Base-by-base conservation (phyloP, 2,797 vertebrate genomes). In the Phoebastria nigripes region DNA sequence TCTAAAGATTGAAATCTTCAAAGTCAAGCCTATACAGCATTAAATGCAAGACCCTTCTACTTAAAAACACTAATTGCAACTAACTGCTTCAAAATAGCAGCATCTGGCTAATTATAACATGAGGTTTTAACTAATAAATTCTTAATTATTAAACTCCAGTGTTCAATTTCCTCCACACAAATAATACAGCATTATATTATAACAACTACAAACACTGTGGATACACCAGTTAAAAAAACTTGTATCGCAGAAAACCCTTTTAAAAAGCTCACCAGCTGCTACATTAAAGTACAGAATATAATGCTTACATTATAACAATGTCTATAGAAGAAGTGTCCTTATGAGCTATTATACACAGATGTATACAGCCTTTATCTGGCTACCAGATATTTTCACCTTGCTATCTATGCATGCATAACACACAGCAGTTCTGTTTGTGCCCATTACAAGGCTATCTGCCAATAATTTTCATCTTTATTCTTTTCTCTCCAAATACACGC, bases 61-160 rank as follows among this genome's bases (percentile, higher is more conserved):
- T 97, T 97, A 91, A 97, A 97, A 97, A 94, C 93, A 94, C 92
- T 98, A 98, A 98, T 97, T 85, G 69, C 86, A 94, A 85, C 77
- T 83, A 82, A 66, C 74, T 52, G 37, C 91, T 97, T 93, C 93
- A 94, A 82, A 86, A 80, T 54, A 94, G 95, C 69, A 96, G 96
- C 97, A 96, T 96, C 95, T 97, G 96, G 95, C 90, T 95, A 96
- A 96, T 97, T 96, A 93, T 67, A 97, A 95, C 71, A 71, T 58
- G 88, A 91, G 62, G 65, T 91, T 97, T 96, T 96, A 97, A 97
- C 82, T 93, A 98, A 96, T 97, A 97, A 96, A 96, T 95, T 59
- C 93, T 95, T 97, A 94, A 97, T 97, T 97, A 96, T 97, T 97
- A 91, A 97, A 96, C 83, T 93, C 96, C 88, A 55, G 71, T 56